Evolutionary conservation across 2,797 vertebrate genomes (phyloP).

Genomic region (Sebastolobus altivelis): DNA sequence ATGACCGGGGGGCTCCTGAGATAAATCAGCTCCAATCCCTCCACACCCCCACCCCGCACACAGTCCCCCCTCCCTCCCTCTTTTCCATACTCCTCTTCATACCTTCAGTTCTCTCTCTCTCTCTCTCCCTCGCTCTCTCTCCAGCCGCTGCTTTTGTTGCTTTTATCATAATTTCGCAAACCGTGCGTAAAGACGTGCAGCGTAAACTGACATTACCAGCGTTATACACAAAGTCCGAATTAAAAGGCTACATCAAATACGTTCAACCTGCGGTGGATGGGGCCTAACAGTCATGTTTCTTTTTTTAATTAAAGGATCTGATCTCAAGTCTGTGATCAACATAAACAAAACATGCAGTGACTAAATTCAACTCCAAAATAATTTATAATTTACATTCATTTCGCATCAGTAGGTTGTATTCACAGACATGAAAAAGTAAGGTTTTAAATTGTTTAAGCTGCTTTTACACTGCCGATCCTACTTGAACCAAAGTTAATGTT

Average conservation of each 20-base stretch:
- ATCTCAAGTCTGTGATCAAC: conserved; percentile 5
- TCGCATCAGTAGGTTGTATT: background rate
- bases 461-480: background rate
- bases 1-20: conserved; percentile 87
- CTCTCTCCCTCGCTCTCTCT: conserved; percentile 11
- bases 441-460: background rate
- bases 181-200: conserved; percentile 44
- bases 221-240: conserved; percentile 3
- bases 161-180: conserved; percentile 43
- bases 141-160: conserved; percentile 38
- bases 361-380: background rate
- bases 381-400: background rate
- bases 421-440: background rate
- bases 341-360: background rate
- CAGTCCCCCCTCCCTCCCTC: background rate
- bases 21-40: conserved; percentile 85
- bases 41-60: conserved; percentile 63
- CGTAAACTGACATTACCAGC: conserved; percentile 6
- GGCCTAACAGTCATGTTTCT: conserved; percentile 3
- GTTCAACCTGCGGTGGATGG: background rate
- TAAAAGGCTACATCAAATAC: background rate
- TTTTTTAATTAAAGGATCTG: conserved; percentile 1
- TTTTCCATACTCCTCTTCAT: conserved; percentile 32
- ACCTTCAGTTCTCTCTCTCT: conserved; percentile 33
- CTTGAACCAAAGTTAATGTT: background rate